Evolutionary conservation across 2,888 invertebrate genomes (phyloP), one percentile per base, ranked within the genome.

Genomic region (Ptychoptera albimana): DNA sequence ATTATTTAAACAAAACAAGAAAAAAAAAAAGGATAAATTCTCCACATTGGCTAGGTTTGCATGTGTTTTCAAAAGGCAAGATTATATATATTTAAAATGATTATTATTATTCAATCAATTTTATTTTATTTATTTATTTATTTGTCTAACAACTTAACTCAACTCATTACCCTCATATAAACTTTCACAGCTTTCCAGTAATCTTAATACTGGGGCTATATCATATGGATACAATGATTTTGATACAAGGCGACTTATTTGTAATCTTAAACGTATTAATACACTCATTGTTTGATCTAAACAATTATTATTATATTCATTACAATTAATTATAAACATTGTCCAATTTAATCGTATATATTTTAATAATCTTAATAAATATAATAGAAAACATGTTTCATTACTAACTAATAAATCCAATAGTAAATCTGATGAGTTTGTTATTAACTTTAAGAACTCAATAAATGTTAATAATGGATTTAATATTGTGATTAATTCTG

Each of bases 141-240:
- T 39, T 43, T 12, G 15, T 44, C 49, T 60, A 83, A n/a, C n/a
- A n/a, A n/a, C n/a, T n/a, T n/a, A n/a, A 68, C 82, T 83, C 54
- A 79, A 77, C 57, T 83, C 81, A 62, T 83, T 83, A 3, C 82
- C 83, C 66, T 87, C 86, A 61, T 86, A 88, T 53, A 87, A 70
- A 58, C 81, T 80, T 59, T 88, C 88, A 57, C 86, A 87, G 51
- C 80, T 80, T 60, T 85, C 85, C 50, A 91, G 67, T 54, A 89
- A 68, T 62, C 83, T 77, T 52, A 88, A 68, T 46, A 91, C 83
- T 37, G 89, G 89, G 55, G 81, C 84, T 56, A 91, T 89, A 61
- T 91, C 89, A 62, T 91, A 91, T 0, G 89, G 88, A 63, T 88
- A 89, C 42, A 88, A 64, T 52, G 84, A 79, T 56, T 81, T 81